Conservation (phyloP, 2,113 vertebrate genomes). For the Ammodytes marinus region DNA sequence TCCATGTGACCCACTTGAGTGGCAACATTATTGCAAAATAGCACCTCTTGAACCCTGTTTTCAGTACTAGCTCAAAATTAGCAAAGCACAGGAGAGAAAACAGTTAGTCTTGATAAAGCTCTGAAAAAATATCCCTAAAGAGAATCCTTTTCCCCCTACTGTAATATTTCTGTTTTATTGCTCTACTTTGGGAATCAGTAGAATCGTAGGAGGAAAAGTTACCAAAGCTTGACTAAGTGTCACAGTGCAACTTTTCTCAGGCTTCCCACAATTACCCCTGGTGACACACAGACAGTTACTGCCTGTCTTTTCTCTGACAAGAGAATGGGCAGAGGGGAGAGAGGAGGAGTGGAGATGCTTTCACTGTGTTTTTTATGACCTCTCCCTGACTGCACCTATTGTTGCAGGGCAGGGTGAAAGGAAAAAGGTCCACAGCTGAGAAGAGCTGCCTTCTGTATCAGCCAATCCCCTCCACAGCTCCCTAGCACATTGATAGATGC, state of each 20-base stretch:
- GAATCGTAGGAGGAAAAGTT: slow-evolving; percentile 45
- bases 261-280: slow-evolving; percentile 77
- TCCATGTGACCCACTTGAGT: not conserved
- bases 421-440: slow-evolving; percentile 80
- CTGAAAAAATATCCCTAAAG: not conserved
- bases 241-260: slow-evolving; percentile 71
- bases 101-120: not conserved
- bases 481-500: slow-evolving; percentile 50
- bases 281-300: slow-evolving; percentile 82
- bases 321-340: slow-evolving; percentile 82
- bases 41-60: slow-evolving; percentile 11
- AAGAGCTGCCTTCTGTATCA: slow-evolving; percentile 69
- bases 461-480: slow-evolving; percentile 57
- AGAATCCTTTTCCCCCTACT: not conserved
- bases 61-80: slow-evolving; percentile 21
- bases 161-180: slow-evolving; percentile 25
- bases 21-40: slow-evolving; percentile 7
- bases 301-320: slow-evolving; percentile 78
- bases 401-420: slow-evolving; percentile 77
- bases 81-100: not conserved
- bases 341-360: slow-evolving; percentile 84
- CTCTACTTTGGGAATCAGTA: slow-evolving; percentile 12
- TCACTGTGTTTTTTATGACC: slow-evolving; percentile 85
- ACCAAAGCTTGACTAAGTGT: slow-evolving; percentile 67
- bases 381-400: slow-evolving; percentile 84